Evolutionary conservation across 2,888 invertebrate genomes (phyloP).

Genomic region (Omphaloscelis lunosa): DNA sequence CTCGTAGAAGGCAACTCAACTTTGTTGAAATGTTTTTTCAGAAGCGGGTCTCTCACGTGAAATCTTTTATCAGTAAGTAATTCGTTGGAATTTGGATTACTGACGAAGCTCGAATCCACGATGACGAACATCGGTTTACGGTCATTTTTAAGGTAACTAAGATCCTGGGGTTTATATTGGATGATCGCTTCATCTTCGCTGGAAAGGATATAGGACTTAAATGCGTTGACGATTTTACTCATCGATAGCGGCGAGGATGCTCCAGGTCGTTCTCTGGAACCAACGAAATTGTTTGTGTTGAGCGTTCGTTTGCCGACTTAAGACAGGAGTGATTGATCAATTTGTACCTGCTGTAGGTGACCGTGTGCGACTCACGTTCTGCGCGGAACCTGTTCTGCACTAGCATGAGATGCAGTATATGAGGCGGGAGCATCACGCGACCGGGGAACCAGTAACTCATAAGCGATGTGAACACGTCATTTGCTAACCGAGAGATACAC

Average conservation of each 20-base stretch:
- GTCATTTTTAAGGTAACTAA: conserved; percentile 64
- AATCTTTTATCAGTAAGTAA: conserved; percentile 68
- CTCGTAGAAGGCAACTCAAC: conserved; percentile 75
- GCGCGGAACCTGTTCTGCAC: conserved; percentile 74
- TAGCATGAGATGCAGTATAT: conserved; percentile 79
- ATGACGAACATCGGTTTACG: conserved; percentile 76
- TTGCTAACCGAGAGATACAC: conserved; percentile 79
- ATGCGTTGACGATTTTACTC: conserved; percentile 67
- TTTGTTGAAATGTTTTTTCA: conserved; percentile 67
- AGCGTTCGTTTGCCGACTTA: conserved; percentile 65
- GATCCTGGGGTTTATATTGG: conserved; percentile 66
- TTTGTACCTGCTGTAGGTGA: conserved; percentile 77
- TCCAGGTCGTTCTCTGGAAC: conserved; percentile 72
- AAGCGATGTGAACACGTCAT: conserved; percentile 77
- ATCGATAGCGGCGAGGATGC: conserved; percentile 61
- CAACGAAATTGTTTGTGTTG: conserved; percentile 75
- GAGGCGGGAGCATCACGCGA: conserved; percentile 74
- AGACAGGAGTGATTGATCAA: conserved; percentile 70
- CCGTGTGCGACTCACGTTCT: conserved; percentile 74
- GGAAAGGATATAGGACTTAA: conserved; percentile 78
- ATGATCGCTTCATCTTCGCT: conserved; percentile 76
- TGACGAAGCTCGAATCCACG: conserved; percentile 74
- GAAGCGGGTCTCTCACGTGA: conserved; percentile 59
- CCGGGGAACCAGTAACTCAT: conserved; percentile 75
- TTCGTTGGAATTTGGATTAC: conserved; percentile 75